Base-by-base conservation (phyloP, 2,888 invertebrate species). In the Thera britannica region DNA sequence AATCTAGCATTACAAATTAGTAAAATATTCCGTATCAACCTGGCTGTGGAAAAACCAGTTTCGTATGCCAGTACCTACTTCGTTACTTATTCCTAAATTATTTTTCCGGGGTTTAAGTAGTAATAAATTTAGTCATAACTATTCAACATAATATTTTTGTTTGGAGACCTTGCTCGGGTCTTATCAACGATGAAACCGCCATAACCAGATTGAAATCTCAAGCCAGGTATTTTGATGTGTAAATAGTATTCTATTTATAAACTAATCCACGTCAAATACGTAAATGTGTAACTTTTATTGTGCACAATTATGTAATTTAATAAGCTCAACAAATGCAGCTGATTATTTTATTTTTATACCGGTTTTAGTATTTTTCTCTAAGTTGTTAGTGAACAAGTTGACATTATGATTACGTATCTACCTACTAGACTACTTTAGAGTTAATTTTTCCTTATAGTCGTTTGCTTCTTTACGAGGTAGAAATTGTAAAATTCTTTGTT, bases 181-280 rank as follows among this genome's bases (percentile, higher is more conserved):
- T 72, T 72, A 72, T 72, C 68, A 64, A 46, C n/a, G 49, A 58
- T 56, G 49, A 59, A 55, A 59, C 57, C 41, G 52, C 58, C 70
- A 71, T 68, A 65, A 62, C 36, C 38, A 70, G 65, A 74, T 71
- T 72, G 73, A 70, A 71, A 64, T 67, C 66, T 69, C 73, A 59
- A 73, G 49, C 44, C 51, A 35, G 63, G 63, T 65, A 55, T 71
- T 68, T 62, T 35, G 58, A 59, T 73, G 67, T 70, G 72, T 73
- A 66, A 73, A 72, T 62, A 65, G 12, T 44, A 58, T 65, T 66
- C 72, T 74, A 72, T 71, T 75, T 73, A 68, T 70, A 72, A n/a
- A 67, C 55, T 59, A 68, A 72, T 70, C 67, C 62, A n/a, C 41
- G 49, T 62, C 59, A 62, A 60, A 65, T 67, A 67, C 35, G 44